Conservation (phyloP, 2,797 vertebrate species). For the Peromyscus nudipes region DNA sequence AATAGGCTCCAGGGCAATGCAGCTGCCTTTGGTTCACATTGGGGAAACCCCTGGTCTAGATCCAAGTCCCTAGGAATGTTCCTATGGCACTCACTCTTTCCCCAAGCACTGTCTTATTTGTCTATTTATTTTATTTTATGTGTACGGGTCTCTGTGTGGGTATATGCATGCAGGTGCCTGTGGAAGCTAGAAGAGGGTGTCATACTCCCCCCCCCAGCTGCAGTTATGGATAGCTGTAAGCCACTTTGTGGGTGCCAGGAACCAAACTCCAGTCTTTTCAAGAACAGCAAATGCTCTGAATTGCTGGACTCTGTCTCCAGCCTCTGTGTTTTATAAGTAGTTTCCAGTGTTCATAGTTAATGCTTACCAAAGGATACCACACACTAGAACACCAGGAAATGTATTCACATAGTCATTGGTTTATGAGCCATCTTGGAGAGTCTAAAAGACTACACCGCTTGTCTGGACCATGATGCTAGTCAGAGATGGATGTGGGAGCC, state of each 20-base stretch:
- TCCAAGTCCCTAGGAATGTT: not conserved
- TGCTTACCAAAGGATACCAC: rapidly evolving
- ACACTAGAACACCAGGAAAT: not conserved
- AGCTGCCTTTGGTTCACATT: too few species aligned
- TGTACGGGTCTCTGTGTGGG: not conserved
- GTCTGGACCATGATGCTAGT: not conserved
- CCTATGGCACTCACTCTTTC: rapidly evolving
- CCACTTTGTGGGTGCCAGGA: not conserved
- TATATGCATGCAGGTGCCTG: not conserved
- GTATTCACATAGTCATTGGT: rapidly evolving
- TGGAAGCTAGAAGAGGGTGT: not conserved
- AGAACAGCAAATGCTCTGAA: not conserved
- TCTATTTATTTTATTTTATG: not conserved
- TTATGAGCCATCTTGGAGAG: rapidly evolving
- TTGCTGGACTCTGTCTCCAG: not conserved
- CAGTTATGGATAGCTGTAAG: not conserved
- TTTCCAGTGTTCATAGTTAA: not conserved
- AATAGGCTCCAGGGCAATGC: not conserved
- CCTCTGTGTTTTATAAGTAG: not conserved
- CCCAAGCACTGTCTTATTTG: not conserved
- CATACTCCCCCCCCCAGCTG: not conserved
- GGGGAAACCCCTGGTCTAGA: not conserved
- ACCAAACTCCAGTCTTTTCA: not conserved
- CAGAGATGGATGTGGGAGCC: not conserved
- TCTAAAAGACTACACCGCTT: too few species aligned